Conservation (phyloP, 2,113 vertebrate species). For the Alectura lathami region DNA sequence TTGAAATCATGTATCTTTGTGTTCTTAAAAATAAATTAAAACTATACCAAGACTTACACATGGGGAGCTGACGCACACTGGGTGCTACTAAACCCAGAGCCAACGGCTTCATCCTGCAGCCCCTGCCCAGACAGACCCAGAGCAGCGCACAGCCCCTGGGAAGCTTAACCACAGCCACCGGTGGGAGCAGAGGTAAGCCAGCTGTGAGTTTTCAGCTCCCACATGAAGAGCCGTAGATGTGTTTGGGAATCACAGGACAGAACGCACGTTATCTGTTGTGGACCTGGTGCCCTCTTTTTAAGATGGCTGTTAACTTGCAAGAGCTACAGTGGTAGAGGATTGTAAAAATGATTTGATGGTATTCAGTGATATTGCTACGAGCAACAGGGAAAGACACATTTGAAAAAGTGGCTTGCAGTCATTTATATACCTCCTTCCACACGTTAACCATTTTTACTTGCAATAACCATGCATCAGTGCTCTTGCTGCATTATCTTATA, state of each 20-base stretch:
- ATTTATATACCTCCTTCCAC: slow-evolving; percentile 69
- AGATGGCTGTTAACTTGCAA: slow-evolving; percentile 54
- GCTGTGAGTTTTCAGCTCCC: not conserved
- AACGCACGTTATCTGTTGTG: not conserved
- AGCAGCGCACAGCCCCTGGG: not conserved
- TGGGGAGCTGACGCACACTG: not conserved
- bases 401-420: slow-evolving; percentile 66
- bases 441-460: slow-evolving; percentile 69
- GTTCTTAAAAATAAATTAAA: slow-evolving; percentile 74
- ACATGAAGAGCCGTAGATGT: not conserved
- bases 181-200: not conserved
- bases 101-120: not conserved
- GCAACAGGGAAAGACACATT: slow-evolving; percentile 59
- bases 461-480: slow-evolving; percentile 71
- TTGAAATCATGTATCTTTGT: slow-evolving; percentile 73
- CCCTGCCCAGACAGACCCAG: not conserved
- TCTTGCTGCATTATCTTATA: slow-evolving; percentile 67
- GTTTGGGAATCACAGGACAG: not conserved
- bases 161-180: not conserved
- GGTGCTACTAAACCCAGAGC: slow-evolving; percentile 25
- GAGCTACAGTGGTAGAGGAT: slow-evolving; percentile 54
- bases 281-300: not conserved
- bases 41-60: slow-evolving; percentile 51
- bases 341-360: slow-evolving; percentile 65
- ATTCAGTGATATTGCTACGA: slow-evolving; percentile 60